Base-by-base conservation (phyloP, 2,888 invertebrate genomes). In the Eupeodes luniger region DNA sequence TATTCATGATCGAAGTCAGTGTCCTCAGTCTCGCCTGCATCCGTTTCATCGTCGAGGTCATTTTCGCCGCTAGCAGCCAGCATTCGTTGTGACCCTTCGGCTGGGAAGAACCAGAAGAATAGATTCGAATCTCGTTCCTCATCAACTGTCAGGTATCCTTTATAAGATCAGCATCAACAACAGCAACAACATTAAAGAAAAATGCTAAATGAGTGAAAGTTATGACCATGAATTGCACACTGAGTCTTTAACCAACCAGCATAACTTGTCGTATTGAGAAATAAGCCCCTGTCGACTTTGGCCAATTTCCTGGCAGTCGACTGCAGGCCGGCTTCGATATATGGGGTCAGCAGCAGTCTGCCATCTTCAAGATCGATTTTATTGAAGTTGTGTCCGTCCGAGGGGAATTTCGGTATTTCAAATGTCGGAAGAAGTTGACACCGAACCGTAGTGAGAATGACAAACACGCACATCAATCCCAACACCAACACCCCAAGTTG, bases 21-120 rank as follows among this genome's bases (percentile, higher is more conserved):
- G 76, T 90, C 89, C 72, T 89, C 90, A 47, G 94, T 94, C 34
- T 91, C 94, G 1, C 94, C 94, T 89, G 96, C 95, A 0, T 49
- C 70, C 2, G 89, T 62, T 16, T 94, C 90, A n/a, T 91, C 91
- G 0, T 90, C 89, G 14, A 89, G 83, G 27, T 94, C 90, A 2
- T 96, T 96, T 76, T 95, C 94, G 0, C 91, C 90, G 81, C 93
- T 94, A 1, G 90, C 0, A 19, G 40, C 12, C 55, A 94, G 91
- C 79, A 94, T 93, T 0, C 94, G 84, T 0, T 93, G 91, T 69
- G 88, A 55, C 57, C 74, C 78, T 77, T 92, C 77, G 91, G 93
- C 1, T 0, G 97, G 97, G 91, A 97, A 97, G 91, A 96, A 97
- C 97, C 97, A 97, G 93, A 98, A 97, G 93, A 97, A 98, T 91